These are phyloP conservation scores for Drosophila pseudoobscura DNA, from an alignment of 1,140 invertebrate genomes.

Conservation along the genomic window DNA sequence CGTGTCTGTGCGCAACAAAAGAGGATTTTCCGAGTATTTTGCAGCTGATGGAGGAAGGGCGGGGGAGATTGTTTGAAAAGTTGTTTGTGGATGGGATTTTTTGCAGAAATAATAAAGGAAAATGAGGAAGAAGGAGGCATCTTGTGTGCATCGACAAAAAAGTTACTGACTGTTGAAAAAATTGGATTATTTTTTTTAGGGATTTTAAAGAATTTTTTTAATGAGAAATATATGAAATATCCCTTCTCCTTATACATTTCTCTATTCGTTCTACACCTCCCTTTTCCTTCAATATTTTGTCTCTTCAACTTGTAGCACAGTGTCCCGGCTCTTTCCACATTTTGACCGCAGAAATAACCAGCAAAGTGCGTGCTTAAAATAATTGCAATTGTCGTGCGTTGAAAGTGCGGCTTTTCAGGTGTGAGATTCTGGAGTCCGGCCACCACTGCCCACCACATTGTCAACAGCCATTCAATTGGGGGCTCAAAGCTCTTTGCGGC, in stretches of 20 bases:
- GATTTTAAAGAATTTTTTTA: no score
- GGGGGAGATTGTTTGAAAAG: no score
- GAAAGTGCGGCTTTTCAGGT: constrained; percentile 34
- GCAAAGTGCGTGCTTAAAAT: constrained; percentile 71
- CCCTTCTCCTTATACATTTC: neutral
- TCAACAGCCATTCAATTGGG: constrained; percentile 72
- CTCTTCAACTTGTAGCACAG: constrained; percentile 5
- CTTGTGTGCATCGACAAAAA: no score
- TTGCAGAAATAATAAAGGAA: no score
- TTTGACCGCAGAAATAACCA: constrained; percentile 46
- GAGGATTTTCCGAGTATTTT: no score
- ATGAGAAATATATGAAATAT: no score
- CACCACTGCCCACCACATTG: constrained; percentile 25
- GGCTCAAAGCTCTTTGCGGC: constrained; percentile 34
- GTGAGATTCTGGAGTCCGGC: neutral
- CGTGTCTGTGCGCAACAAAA: neutral
- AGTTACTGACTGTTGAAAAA: no score
- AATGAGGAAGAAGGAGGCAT: no score
- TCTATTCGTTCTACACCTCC: no score
- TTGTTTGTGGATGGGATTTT: no score
- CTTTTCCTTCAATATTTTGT: neutral
- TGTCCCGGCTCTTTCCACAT: constrained; percentile 3
- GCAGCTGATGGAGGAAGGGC: no score
- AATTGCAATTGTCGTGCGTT: constrained; percentile 51
- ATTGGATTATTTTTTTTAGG: no score